A percentile compares a stretch with the other conserved stretches of the same genome.
Conservation (phyloP, 2,888 invertebrate species). For the Drosophila kuntzei region DNA sequence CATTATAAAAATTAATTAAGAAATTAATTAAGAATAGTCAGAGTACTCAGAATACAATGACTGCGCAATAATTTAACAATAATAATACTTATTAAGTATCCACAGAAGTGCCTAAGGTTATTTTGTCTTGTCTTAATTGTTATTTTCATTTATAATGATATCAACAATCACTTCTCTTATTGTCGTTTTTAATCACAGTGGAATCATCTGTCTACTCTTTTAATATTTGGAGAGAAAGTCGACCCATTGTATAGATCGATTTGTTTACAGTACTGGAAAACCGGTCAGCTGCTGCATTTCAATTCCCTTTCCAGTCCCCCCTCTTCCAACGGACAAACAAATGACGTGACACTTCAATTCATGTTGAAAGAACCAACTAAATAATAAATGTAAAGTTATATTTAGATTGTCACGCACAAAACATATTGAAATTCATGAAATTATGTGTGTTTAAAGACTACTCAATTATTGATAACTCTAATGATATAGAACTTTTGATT, state of each 20-base stretch:
- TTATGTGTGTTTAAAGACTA: neutral
- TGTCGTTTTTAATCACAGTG: conserved; percentile 7
- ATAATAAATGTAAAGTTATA: neutral
- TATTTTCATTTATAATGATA: neutral
- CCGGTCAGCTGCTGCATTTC: conserved; percentile 13
- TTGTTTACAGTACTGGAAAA: conserved; percentile 39
- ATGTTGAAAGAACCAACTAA: neutral
- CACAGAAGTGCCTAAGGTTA: too few relatives aligned
- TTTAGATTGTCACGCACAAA: neutral
- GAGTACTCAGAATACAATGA: too few relatives aligned
- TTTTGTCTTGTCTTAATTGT: too few relatives aligned
- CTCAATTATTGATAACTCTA: neutral
- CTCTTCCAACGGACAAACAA: neutral
- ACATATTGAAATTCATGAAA: neutral
- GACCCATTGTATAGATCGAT: conserved; percentile 12
- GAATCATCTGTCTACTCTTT: neutral
- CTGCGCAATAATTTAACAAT: too few relatives aligned
- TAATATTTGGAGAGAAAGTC: conserved; percentile 45
- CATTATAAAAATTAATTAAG: too few relatives aligned
- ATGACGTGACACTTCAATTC: conserved; percentile 1
- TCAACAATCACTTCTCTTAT: neutral
- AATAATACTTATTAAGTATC: too few relatives aligned
- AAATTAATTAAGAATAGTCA: too few relatives aligned
- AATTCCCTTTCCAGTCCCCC: neutral
- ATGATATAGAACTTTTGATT: too few relatives aligned